Percentiles rank a stretch among this genome's conserved stretches.
Evolutionary conservation across 2,113 vertebrate genomes (phyloP).

Genomic region (Hypocryptadius cinnamomeus): DNA sequence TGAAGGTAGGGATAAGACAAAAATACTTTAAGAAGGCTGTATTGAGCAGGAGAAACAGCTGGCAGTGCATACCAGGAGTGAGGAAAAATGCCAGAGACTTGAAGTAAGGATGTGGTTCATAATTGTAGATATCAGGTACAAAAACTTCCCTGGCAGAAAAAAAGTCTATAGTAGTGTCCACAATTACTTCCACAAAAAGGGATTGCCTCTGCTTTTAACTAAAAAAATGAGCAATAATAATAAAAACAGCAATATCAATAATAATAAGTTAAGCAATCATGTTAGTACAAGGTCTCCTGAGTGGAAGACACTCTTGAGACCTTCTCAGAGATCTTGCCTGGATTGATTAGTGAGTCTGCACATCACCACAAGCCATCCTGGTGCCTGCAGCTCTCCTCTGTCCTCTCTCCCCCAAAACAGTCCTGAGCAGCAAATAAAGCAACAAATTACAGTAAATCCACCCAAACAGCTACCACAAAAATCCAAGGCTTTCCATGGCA

Average conservation of each 20-base stretch:
- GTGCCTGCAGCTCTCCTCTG: background rate
- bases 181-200: background rate
- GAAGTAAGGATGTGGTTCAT: background rate
- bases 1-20: background rate
- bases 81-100: background rate
- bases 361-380: rapidly evolving
- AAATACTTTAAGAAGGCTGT: background rate
- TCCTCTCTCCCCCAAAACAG: background rate
- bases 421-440: background rate
- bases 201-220: background rate
- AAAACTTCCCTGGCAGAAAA: background rate
- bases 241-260: background rate
- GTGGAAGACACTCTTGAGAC: background rate
- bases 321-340: background rate
- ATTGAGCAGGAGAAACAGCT: background rate
- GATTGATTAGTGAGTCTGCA: background rate
- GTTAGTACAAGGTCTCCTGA: background rate
- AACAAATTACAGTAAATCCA: background rate
- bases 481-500: background rate
- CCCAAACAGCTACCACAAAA: background rate
- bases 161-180: background rate
- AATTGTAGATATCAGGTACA: background rate
- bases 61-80: background rate
- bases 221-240: background rate
- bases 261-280: background rate